Evolutionary conservation across 1,140 invertebrate genomes (phyloP).

Genomic region (Teleogryllus occipitalis): DNA sequence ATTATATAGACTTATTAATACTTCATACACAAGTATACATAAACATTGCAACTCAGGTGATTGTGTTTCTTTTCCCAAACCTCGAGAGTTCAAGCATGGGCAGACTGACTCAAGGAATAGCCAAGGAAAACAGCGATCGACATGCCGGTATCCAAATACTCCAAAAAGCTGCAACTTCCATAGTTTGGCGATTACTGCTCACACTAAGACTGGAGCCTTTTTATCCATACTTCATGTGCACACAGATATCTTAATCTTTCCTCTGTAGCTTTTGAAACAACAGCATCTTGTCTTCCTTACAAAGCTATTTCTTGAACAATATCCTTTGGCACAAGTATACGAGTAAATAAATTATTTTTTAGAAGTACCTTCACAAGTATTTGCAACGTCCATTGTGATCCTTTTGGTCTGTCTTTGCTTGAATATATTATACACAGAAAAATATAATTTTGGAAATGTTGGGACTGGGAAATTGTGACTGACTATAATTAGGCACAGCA

Average conservation of each 20-base stretch:
- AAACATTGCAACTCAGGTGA: constrained; percentile 17
- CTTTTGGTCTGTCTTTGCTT: not conserved
- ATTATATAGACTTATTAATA: constrained; percentile 7
- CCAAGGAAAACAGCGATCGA: not conserved
- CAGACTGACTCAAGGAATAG: not conserved
- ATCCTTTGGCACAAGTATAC: not conserved
- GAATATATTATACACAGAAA: not conserved
- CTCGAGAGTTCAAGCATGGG: not conserved
- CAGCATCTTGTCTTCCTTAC: not conserved
- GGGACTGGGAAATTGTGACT: constrained; percentile 3
- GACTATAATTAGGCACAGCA: not conserved
- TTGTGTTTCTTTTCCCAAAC: not conserved
- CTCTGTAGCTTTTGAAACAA: not conserved
- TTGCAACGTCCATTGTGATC: constrained; percentile 3
- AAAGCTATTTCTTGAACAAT: not conserved
- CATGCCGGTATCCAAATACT: not conserved
- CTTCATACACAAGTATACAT: constrained; percentile 16
- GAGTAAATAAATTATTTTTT: constrained; percentile 6
- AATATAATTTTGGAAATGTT: constrained; percentile 6
- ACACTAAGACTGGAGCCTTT: not conserved
- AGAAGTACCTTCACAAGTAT: not conserved
- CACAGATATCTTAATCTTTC: not conserved
- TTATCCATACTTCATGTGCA: not conserved
- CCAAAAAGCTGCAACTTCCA: not conserved
- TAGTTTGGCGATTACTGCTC: not conserved